These are phyloP conservation scores for Orius insidiosus DNA, from an alignment of 1,140 invertebrate species.

Conservation along the genomic window DNA sequence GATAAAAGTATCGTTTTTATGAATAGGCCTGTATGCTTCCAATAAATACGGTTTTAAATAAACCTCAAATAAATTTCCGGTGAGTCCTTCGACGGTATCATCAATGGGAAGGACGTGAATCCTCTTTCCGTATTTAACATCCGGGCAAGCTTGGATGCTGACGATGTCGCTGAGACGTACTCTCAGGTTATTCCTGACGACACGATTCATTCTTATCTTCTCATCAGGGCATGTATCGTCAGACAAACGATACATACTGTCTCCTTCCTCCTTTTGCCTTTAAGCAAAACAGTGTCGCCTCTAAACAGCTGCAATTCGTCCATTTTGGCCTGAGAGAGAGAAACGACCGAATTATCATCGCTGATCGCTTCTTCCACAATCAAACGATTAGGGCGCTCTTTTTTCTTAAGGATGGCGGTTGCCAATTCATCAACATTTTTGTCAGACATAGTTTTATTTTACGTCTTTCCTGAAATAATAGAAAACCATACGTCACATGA, in stretches of 20 bases:
- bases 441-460: background rate
- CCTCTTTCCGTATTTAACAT: constrained; percentile 94
- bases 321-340: constrained; percentile 94
- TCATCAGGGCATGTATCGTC: constrained; percentile 92
- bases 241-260: constrained; percentile 95
- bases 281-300: constrained; percentile 90
- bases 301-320: constrained; percentile 94
- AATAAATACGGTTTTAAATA: constrained; percentile 98
- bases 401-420: constrained; percentile 82
- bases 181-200: constrained; percentile 90
- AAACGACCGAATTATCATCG: constrained; percentile 96
- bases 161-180: constrained; percentile 92
- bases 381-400: constrained; percentile 93
- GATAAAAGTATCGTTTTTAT: constrained; percentile 94
- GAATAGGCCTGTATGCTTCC: constrained; percentile 95
- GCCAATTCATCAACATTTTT: constrained; percentile 68
- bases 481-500: too few relatives aligned
- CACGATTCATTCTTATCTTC: constrained; percentile 96
- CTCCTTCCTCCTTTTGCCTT: constrained; percentile 93
- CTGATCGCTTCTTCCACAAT: constrained; percentile 94
- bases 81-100: constrained; percentile 94
- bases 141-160: constrained; percentile 80
- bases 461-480: too few relatives aligned
- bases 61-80: constrained; percentile 93
- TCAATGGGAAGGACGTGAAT: constrained; percentile 95